Conservation (phyloP, 2,888 invertebrate genomes). For the Agrotis segetum region DNA sequence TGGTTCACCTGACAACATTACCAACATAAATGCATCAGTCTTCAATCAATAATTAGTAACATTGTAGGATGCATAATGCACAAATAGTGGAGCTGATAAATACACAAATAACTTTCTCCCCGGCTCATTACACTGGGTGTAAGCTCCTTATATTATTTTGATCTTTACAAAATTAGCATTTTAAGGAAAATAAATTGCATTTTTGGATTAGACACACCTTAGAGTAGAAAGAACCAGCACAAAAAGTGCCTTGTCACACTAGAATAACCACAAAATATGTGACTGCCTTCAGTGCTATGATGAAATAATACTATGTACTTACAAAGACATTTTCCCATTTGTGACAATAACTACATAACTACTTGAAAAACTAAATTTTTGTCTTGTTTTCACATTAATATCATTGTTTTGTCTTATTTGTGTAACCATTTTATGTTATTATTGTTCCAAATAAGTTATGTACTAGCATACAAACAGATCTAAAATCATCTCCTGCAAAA, state of each 20-base stretch:
- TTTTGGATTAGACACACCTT: slow-evolving; percentile 62
- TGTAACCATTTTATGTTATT: slow-evolving; percentile 14
- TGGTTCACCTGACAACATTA: slow-evolving; percentile 44
- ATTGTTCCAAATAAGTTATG: slow-evolving; percentile 62
- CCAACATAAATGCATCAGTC: slow-evolving; percentile 84
- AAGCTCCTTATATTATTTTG: slow-evolving; percentile 49
- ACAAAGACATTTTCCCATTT: slow-evolving; percentile 56
- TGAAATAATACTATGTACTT: slow-evolving; percentile 64
- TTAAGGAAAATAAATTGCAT: slow-evolving; percentile 59
- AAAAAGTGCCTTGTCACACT: slow-evolving; percentile 59
- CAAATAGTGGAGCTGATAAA: slow-evolving; percentile 57
- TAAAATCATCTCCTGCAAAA: slow-evolving; percentile 52
- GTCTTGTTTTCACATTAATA: slow-evolving; percentile 16
- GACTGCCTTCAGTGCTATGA: slow-evolving; percentile 59
- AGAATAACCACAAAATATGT: slow-evolving; percentile 60
- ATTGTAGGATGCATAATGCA: slow-evolving; percentile 55
- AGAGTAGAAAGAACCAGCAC: slow-evolving; percentile 47
- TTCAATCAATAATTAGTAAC: slow-evolving; percentile 70
- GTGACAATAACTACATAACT: slow-evolving; percentile 53
- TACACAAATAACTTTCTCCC: slow-evolving; percentile 63
- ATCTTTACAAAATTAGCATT: slow-evolving; percentile 52
- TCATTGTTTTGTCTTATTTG: slow-evolving; percentile 3
- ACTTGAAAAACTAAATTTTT: slow-evolving; percentile 7
- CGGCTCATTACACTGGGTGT: slow-evolving; percentile 67
- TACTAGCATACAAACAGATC: slow-evolving; percentile 64